Conservation (phyloP, 92 coral and sea anemone species). For the Nematostella vectensis region DNA sequence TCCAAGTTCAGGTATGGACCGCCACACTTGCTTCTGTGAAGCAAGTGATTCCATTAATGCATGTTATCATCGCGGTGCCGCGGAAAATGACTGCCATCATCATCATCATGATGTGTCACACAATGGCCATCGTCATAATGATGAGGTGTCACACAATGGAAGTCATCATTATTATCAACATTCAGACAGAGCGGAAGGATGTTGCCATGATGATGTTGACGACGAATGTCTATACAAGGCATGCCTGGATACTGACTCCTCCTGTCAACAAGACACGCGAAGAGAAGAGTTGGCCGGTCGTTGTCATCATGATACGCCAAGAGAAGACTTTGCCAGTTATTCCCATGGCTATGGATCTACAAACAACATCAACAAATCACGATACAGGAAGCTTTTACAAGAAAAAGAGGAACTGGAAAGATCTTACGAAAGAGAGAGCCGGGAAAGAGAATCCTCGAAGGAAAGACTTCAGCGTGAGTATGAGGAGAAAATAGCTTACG, state of each 20-base stretch:
- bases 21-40: no score
- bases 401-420: slow-evolving; percentile 69
- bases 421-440: slow-evolving; percentile 58
- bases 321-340: not conserved
- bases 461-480: slow-evolving; percentile 33
- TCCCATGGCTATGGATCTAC: not conserved
- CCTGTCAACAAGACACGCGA: no score
- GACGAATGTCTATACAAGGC: no score
- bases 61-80: no score
- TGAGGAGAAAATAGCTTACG: slow-evolving; percentile 37
- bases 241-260: no score
- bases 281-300: no score
- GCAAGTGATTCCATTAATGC: no score
- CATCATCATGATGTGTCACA: not conserved
- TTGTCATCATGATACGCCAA: no score
- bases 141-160: no score
- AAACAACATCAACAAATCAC: slow-evolving; percentile 26
- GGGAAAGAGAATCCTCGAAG: slow-evolving; percentile 51
- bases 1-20: no score
- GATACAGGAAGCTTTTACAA: slow-evolving; percentile 39
- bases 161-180: no score
- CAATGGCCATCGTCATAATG: not conserved
- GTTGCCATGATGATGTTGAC: not conserved
- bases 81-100: not conserved
- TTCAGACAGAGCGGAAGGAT: no score